A percentile compares a stretch with the other conserved stretches of the same genome.
These are phyloP conservation scores for Tupaia chinensis DNA, from an alignment of 2,113 vertebrate genomes.

Conservation along the genomic window DNA sequence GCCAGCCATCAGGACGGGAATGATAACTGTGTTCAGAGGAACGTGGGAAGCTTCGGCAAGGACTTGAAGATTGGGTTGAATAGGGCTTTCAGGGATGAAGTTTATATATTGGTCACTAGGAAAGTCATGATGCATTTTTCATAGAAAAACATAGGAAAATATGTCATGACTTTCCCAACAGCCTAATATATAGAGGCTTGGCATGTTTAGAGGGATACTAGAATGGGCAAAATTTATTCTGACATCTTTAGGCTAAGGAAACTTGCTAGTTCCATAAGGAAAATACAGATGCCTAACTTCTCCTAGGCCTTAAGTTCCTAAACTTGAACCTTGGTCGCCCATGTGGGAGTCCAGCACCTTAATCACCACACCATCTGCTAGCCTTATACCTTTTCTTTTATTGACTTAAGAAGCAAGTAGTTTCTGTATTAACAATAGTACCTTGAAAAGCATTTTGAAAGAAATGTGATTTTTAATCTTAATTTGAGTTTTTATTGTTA, in stretches of 20 bases:
- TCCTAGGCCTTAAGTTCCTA: constrained; percentile 38
- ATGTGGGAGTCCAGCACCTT: too few species aligned
- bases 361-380: neutral
- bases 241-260: constrained; percentile 22
- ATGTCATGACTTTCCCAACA: too few species aligned
- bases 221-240: neutral
- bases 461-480: constrained; percentile 46
- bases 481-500: constrained; percentile 42
- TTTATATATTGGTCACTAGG: neutral
- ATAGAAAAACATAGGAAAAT: too few species aligned
- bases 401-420: neutral
- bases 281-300: constrained; percentile 38
- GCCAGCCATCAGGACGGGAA: neutral
- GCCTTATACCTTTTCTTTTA: constrained; percentile 47
- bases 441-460: constrained; percentile 42
- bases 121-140: too few species aligned
- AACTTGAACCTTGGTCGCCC: neutral
- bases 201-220: neutral
- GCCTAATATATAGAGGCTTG: neutral
- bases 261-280: constrained; percentile 35
- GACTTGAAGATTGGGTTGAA: neutral
- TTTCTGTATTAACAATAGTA: constrained; percentile 51
- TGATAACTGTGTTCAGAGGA: neutral
- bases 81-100: neutral
- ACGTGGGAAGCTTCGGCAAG: neutral